Conservation (phyloP, 2,888 invertebrate species). For the Drosophila robusta region DNA sequence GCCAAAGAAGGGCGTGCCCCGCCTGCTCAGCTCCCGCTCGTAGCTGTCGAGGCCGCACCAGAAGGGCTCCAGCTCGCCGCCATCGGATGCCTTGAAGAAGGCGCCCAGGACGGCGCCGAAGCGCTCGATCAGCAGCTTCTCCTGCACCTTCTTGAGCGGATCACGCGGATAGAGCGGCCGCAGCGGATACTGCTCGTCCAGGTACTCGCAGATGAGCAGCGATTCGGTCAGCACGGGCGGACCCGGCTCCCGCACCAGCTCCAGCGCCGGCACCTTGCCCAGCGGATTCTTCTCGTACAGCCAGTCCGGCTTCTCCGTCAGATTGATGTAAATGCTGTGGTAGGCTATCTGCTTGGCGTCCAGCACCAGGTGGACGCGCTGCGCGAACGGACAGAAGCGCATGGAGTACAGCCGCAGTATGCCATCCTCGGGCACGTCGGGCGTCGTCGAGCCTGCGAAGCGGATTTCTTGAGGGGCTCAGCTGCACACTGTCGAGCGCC, state of each 20-base stretch:
- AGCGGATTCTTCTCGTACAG: conserved; percentile 88
- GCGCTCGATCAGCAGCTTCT: conserved; percentile 84
- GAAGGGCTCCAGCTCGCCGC: conserved; percentile 71
- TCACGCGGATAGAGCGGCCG: conserved; percentile 88
- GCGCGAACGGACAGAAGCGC: conserved; percentile 94
- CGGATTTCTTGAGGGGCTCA: background rate
- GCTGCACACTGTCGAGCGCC: background rate
- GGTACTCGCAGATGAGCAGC: conserved; percentile 91
- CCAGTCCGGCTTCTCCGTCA: conserved; percentile 94
- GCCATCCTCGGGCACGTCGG: conserved; percentile 87
- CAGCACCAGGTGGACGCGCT: conserved; percentile 90
- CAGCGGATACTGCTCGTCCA: conserved; percentile 92
- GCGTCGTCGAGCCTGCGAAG: conserved; percentile 88
- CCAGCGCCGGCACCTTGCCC: conserved; percentile 91
- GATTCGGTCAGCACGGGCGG: conserved; percentile 90
- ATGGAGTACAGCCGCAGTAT: conserved; percentile 92
- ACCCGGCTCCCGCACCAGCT: conserved; percentile 87
- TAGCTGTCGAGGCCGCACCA: conserved; percentile 87
- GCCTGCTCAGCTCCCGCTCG: conserved; percentile 88
- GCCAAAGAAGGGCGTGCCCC: conserved; percentile 89
- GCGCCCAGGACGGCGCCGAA: conserved; percentile 77
- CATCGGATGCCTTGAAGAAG: conserved; percentile 82
- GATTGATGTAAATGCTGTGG: conserved; percentile 91
- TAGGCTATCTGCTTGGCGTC: conserved; percentile 93
- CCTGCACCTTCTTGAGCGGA: conserved; percentile 85